Conservation (phyloP, 2,888 invertebrate genomes). For the Epinotia ramella region DNA sequence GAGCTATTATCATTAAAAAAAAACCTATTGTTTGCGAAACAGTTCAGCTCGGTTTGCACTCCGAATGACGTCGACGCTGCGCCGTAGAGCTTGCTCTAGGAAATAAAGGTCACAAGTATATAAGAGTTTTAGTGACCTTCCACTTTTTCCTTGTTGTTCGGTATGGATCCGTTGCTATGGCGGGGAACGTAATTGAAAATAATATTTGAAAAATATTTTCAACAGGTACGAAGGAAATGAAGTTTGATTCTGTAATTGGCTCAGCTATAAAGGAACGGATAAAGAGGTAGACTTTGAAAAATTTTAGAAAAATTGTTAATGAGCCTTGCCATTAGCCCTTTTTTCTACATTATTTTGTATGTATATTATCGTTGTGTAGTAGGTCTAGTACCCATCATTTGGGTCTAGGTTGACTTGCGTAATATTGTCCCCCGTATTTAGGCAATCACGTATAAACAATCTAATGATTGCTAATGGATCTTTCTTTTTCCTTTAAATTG, state of each 20-base stretch:
- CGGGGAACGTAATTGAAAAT: neutral
- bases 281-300: no score
- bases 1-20: conserved; percentile 58
- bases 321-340: no score
- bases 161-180: neutral
- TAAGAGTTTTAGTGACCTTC: neutral
- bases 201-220: neutral
- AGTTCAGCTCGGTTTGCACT: conserved; percentile 48
- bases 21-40: conserved; percentile 56
- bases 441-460: no score
- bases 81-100: neutral
- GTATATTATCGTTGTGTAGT: no score
- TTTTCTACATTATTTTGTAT: no score
- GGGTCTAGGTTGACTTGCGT: no score
- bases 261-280: neutral
- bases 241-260: neutral
- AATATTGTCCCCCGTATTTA: no score
- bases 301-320: no score
- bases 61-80: conserved; percentile 47
- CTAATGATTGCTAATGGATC: no score
- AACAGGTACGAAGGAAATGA: neutral
- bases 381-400: no score
- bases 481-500: no score
- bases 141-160: neutral
- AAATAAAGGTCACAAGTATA: neutral